Conservation (phyloP, 2,113 vertebrate species). For the Hemibagrus wyckioides region DNA sequence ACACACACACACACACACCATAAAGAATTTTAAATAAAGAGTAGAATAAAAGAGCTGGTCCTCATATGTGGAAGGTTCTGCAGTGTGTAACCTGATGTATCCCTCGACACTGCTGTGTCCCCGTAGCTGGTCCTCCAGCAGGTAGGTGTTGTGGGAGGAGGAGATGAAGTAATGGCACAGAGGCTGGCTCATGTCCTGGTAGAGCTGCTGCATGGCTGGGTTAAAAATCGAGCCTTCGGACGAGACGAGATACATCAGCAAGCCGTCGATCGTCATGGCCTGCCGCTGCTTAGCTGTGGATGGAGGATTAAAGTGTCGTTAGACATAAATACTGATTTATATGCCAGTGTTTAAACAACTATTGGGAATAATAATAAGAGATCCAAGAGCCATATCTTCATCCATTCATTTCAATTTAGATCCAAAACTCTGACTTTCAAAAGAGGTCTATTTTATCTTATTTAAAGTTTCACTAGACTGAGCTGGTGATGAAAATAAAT, state of each 20-base stretch:
- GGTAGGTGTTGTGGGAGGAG: conserved; percentile 95
- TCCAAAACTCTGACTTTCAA: neutral
- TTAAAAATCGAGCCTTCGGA: conserved; percentile 88
- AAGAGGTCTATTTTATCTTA: neutral
- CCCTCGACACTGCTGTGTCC: conserved; percentile 94
- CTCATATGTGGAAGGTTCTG: neutral
- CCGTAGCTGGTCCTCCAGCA: conserved; percentile 89
- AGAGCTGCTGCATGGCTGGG: conserved; percentile 68
- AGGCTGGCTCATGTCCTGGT: conserved; percentile 89
- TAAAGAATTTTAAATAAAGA: neutral
- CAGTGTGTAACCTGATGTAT: conserved; percentile 73
- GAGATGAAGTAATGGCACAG: conserved; percentile 93
- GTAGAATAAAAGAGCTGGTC: too few species aligned
- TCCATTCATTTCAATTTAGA: too few species aligned
- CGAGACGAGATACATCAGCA: conserved; percentile 88
- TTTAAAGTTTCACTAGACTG: too few species aligned
- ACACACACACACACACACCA: conserved; percentile 13
- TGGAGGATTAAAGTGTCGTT: too few species aligned
- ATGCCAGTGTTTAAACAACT: neutral
- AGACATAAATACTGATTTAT: neutral
- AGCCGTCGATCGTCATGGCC: conserved; percentile 85
- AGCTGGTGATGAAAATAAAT: neutral
- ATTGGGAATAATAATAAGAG: neutral
- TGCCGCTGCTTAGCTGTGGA: conserved; percentile 81
- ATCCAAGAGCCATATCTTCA: too few species aligned